phyloP scores from a whole-genome alignment of 2,888 invertebrate genomes.

The Cheilosia vernalis region DNA sequence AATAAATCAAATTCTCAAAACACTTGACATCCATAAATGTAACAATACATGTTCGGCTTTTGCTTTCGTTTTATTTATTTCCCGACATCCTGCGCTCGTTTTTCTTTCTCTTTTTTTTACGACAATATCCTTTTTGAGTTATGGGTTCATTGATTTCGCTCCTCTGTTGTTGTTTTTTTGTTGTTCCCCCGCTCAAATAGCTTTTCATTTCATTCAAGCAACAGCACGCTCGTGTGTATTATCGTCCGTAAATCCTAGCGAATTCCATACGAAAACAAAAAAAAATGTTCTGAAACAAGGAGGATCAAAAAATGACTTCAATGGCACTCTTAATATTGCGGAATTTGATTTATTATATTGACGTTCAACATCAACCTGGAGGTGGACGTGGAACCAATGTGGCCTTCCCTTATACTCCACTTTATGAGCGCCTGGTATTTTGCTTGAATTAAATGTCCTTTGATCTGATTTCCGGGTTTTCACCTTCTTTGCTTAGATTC shows the following conservation, averaged over 20 bases:
- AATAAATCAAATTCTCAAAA: conserved; percentile 69
- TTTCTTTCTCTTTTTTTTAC: conserved; percentile 27
- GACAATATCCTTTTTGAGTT: conserved; percentile 65
- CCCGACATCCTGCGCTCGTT: conserved; percentile 31
- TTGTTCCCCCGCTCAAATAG: neutral
- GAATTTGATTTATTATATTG: conserved; percentile 58
- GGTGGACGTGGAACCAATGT: conserved; percentile 24
- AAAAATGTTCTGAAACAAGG: conserved; percentile 33
- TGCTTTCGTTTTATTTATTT: conserved; percentile 52
- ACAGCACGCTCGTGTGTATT: conserved; percentile 53
- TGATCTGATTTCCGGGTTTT: neutral
- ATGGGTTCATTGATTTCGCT: conserved; percentile 66
- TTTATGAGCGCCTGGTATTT: neutral
- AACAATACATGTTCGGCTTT: conserved; percentile 54
- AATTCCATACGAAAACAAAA: conserved; percentile 28
- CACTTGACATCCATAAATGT: conserved; percentile 70
- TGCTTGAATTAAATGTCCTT: neutral
- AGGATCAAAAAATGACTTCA: conserved; percentile 42
- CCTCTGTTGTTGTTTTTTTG: conserved; percentile 10
- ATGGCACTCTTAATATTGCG: conserved; percentile 62
- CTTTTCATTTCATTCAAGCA: conserved; percentile 37
- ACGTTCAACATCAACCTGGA: conserved; percentile 47
- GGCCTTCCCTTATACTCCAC: conserved; percentile 3
- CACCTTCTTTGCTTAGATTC: neutral
- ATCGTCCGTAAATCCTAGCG: conserved; percentile 52